Base-by-base conservation (phyloP, 2,888 invertebrate species). In the Priocnemis perturbator region DNA sequence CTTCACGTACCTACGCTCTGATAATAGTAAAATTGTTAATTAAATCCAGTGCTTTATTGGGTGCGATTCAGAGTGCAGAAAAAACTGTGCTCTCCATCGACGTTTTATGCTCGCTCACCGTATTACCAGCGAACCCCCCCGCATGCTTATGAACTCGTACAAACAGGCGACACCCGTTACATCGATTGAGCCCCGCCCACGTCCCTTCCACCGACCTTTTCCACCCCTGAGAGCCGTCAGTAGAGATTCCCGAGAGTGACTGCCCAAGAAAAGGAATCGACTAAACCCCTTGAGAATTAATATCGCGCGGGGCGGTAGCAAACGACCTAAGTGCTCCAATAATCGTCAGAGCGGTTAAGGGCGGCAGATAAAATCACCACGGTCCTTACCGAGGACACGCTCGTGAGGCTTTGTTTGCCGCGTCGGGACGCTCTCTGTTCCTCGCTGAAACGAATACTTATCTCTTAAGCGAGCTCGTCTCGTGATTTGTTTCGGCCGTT, bases 251-350 rank as follows among this genome's bases (percentile, higher is more conserved):
- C 26, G 60, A 56, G 59, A 62, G 64, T 60, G 72, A 63, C 57
- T 64, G 56, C 37, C 64, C 57, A 60, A 71, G 69, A 64, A 48
- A 71, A 71, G 74, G 74, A 74, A 73, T 73, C 67, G 67, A 60
- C 66, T 61, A 47, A 73, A 69, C 58, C 73, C 66, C 72, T 73
- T 73, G 73, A 68, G 70, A 71, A 76, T 73, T 76, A 75, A 70
- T 73, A 71, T 76, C 70, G 55, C 68, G 56, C 58, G 63, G 26
- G 69, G 62, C n/a, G 50, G 67, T 60, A 60, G 67, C 70, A 59
- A 71, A 67, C 64, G 69, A 61, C 62, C 68, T 66, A 71, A 74
- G 64, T 69, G 66, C 75, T 69, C 57, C 71, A 65, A 71, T 75
- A 62, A 72, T 72, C 72, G 72, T 75, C 59, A 21, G 60, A 67